Percentiles rank a stretch among this genome's conserved stretches.
Evolutionary conservation across 2,797 vertebrate species (phyloP).

Genomic region (Enteromius thamalakanensis): DNA sequence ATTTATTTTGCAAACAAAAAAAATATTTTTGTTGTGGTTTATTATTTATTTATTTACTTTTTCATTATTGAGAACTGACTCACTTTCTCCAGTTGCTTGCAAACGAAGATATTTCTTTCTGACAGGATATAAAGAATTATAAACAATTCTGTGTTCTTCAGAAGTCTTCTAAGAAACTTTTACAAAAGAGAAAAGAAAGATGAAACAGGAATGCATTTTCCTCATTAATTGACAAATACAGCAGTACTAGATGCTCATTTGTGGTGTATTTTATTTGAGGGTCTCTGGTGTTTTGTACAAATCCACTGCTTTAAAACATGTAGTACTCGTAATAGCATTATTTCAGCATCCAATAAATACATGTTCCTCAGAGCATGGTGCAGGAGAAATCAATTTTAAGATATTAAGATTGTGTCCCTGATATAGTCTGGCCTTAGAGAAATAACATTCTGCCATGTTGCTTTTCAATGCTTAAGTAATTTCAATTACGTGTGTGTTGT

Average conservation of each 20-base stretch:
- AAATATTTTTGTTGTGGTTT: background rate
- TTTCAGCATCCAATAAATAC: conserved; percentile 25
- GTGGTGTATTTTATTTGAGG: background rate
- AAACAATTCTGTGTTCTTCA: background rate
- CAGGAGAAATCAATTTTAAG: conserved; percentile 30
- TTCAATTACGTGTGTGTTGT: conserved; percentile 2
- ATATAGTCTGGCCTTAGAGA: conserved; percentile 18
- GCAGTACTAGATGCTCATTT: conserved; percentile 18
- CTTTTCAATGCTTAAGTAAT: conserved; percentile 22
- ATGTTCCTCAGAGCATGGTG: conserved; percentile 17
- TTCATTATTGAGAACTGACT: background rate
- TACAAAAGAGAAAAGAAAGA: background rate
- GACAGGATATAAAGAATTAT: background rate
- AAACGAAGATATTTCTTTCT: background rate
- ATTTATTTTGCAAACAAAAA: conserved; percentile 13
- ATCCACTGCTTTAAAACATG: conserved; percentile 8
- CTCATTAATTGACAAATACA: conserved; percentile 1
- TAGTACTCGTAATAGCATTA: background rate
- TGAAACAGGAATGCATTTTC: conserved; percentile 5
- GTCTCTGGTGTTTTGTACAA: conserved; percentile 3
- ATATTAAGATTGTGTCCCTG: conserved; percentile 8
- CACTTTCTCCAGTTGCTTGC: background rate
- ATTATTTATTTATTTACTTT: background rate
- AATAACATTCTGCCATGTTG: background rate
- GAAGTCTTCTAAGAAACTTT: conserved; percentile 1